These are phyloP conservation scores for Dissostichus mawsoni DNA, from an alignment of 2,113 vertebrate species.

Conservation along the genomic window DNA sequence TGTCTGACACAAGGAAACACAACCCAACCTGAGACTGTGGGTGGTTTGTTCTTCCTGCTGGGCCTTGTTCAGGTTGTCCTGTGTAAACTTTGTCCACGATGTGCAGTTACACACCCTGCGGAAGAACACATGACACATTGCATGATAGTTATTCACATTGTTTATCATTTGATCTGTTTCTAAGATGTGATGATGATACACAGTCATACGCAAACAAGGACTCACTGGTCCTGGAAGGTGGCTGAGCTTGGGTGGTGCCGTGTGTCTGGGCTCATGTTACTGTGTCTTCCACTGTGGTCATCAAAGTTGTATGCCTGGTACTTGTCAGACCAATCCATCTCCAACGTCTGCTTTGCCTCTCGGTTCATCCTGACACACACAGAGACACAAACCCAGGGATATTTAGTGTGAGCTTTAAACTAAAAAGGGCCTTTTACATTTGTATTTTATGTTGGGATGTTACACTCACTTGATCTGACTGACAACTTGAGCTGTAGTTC, in stretches of 20 bases:
- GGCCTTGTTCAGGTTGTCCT: constrained; percentile 85
- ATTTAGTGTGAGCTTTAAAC: background rate
- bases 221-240: constrained; percentile 88
- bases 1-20: too few relatives aligned
- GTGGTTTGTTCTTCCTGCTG: constrained; percentile 85
- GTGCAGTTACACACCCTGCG: constrained; percentile 85
- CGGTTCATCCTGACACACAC: constrained; percentile 84
- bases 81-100: constrained; percentile 87
- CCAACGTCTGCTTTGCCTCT: constrained; percentile 87
- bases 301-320: constrained; percentile 87
- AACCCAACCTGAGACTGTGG: constrained; percentile 78
- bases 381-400: background rate
- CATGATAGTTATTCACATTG: background rate
- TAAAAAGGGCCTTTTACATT: background rate
- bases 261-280: constrained; percentile 84
- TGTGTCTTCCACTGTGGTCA: constrained; percentile 81
- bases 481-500: constrained; percentile 86
- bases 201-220: constrained; percentile 2
- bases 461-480: constrained; percentile 89
- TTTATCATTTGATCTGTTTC: accelerated
- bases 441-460: background rate
- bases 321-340: constrained; percentile 94
- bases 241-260: constrained; percentile 85
- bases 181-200: background rate
- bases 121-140: constrained; percentile 8